These are phyloP conservation scores for Dynastes tityus DNA, from an alignment of 2,888 invertebrate species.

Conservation along the genomic window DNA sequence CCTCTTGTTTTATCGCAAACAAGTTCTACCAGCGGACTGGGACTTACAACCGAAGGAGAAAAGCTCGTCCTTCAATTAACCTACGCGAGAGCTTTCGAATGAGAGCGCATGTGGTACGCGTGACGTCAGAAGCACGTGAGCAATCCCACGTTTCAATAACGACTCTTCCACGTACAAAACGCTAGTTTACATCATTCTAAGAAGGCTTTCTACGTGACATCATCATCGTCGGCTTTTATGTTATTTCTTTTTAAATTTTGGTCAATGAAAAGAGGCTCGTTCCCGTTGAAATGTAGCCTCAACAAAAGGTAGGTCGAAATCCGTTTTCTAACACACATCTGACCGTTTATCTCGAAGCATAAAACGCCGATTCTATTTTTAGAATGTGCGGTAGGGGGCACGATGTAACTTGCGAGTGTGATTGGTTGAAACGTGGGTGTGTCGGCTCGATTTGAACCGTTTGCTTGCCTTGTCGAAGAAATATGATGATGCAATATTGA, in stretches of 20 bases:
- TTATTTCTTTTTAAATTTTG: slow-evolving; percentile 16
- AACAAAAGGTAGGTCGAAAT: background rate
- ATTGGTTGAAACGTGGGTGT: slow-evolving; percentile 55
- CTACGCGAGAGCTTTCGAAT: background rate
- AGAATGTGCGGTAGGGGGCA: slow-evolving; percentile 52
- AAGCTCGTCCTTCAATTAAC: slow-evolving; percentile 40
- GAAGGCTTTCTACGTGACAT: background rate
- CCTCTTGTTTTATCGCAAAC: background rate
- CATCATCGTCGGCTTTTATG: background rate
- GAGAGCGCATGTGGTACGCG: slow-evolving; percentile 28
- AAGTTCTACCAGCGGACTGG: slow-evolving; percentile 9
- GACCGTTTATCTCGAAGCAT: background rate
- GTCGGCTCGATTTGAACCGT: slow-evolving; percentile 36
- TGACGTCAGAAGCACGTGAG: slow-evolving; percentile 44
- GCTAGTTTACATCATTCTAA: background rate
- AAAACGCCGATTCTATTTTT: slow-evolving; percentile 48
- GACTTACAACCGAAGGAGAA: background rate
- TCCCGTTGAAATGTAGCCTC: background rate
- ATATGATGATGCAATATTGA: slow-evolving; percentile 45
- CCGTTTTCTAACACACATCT: background rate
- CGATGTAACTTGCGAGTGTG: slow-evolving; percentile 29
- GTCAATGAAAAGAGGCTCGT: slow-evolving; percentile 18
- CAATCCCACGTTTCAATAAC: slow-evolving; percentile 20
- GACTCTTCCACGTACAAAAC: background rate
- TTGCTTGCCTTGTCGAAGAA: background rate